Evolutionary conservation across 2,888 invertebrate genomes (phyloP).

Genomic region (Oegoconia quadripuncta): DNA sequence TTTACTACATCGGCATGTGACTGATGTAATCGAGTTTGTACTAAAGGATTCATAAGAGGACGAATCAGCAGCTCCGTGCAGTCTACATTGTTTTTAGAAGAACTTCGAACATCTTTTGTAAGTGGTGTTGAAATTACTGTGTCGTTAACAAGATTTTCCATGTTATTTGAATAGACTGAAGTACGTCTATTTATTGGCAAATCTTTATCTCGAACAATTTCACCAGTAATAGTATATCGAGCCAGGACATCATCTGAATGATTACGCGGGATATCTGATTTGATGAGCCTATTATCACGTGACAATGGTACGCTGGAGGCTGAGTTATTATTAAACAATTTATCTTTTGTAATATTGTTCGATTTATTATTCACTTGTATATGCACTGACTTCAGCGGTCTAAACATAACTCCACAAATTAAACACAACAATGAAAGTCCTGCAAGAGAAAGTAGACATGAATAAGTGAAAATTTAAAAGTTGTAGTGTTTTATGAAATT

Average conservation of each 20-base stretch:
- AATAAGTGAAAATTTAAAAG: background rate
- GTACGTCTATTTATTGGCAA: background rate
- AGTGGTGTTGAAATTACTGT: background rate
- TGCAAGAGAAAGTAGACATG: constrained; percentile 37
- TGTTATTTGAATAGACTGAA: background rate
- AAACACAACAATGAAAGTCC: constrained; percentile 87
- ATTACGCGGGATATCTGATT: constrained; percentile 1
- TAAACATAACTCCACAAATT: constrained; percentile 88
- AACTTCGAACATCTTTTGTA: background rate
- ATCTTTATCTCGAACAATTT: background rate
- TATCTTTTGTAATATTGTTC: background rate
- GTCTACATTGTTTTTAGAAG: constrained; percentile 58
- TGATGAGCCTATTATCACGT: background rate
- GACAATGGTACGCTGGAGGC: background rate
- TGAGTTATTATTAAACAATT: background rate
- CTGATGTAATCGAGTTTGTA: constrained; percentile 55
- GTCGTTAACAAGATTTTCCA: background rate
- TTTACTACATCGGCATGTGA: constrained; percentile 72
- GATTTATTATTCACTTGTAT: constrained; percentile 78
- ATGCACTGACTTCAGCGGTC: constrained; percentile 88
- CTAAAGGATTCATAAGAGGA: constrained; percentile 51
- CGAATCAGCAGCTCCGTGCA: constrained; percentile 76
- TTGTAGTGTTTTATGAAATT: background rate
- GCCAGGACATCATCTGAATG: background rate
- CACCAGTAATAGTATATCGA: background rate